Evolutionary conservation across 2,797 vertebrate species (phyloP).

Genomic region (Glossophaga mutica): DNA sequence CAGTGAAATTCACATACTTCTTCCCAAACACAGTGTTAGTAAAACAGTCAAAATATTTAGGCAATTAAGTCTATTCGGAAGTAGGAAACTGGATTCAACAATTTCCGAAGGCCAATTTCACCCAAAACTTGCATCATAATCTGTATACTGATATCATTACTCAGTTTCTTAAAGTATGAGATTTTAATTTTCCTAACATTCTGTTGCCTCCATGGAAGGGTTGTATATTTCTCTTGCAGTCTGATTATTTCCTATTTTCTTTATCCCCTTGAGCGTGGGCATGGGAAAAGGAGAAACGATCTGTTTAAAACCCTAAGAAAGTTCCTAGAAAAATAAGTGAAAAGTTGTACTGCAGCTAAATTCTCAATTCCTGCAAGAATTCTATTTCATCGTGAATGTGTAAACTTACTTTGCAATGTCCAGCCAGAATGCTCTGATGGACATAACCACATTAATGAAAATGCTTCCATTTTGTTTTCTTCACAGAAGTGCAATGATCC

Average conservation of each 20-base stretch:
- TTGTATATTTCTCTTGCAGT: not conserved
- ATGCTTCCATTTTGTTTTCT: slow-evolving; percentile 22
- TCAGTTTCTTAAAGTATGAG: not conserved
- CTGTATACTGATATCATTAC: not conserved
- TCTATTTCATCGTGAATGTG: not conserved
- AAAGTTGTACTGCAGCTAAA: not conserved
- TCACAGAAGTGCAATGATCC: not conserved
- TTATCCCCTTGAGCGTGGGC: not conserved
- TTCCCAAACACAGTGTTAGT: not conserved
- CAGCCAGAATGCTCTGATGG: not conserved
- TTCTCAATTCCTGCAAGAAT: slow-evolving; percentile 6
- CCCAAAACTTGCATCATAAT: not conserved
- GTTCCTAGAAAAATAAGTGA: not conserved
- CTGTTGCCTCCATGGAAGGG: not conserved
- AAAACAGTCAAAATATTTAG: not conserved
- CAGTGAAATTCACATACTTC: not conserved
- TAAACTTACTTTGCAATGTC: not conserved
- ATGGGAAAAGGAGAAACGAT: not conserved
- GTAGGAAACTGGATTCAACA: not conserved
- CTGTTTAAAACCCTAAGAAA: not conserved
- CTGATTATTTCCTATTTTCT: not conserved
- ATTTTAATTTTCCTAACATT: slow-evolving; percentile 1
- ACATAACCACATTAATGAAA: not conserved
- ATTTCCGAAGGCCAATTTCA: not conserved
- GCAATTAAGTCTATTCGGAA: not conserved